Base-by-base conservation (phyloP, 2,113 vertebrate genomes). In the Pollachius pollachius region DNA sequence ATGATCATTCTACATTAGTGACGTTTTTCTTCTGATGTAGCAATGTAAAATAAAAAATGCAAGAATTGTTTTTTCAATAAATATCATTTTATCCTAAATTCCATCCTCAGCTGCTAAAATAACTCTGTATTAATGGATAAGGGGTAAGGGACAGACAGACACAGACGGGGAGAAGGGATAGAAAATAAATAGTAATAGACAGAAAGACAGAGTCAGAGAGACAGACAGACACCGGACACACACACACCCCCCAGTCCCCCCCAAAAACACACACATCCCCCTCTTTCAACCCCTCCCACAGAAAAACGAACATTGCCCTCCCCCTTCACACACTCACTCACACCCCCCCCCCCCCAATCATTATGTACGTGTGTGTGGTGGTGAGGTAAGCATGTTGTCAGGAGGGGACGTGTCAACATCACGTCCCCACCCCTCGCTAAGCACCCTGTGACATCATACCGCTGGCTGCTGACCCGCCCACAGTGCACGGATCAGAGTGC, bases 371-470 rank as follows among this genome's bases (percentile, higher is more conserved):
- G 37, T 41, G 37, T 41, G 37, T 41, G 37, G 37, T 11, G 37
- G 37, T 41, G 37, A 41, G 37, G 37, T 41, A 7, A 41, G 37
- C 11, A 11, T 41, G 37, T 6, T 41, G 37, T 41, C 37, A 41
- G 37, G 5, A 41, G 37, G 37, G 37, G 37, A 41, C 37, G 67
- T 34, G 60, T 62, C 64, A 70, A 67, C 67, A 66, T 5, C 0
- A 41, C 19, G 19, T 61, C 52, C 25, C 67, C 60, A 3, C 75
- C 77, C 62, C 62, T 34, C 41, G 34, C 72, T 18, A 74, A 75
- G 64, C 54, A 2, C 34, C 19, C 16, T 81, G 13, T 81, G 81
- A 79, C 74, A 67, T 81, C 72, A 80, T 81, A 48, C 37, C 65
- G 68, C 62, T 69, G 25, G 71, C n/a, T 64, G 61, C 16, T 64